Base-by-base conservation (phyloP, 2,888 invertebrate genomes). In the Luffia ferchaultella region DNA sequence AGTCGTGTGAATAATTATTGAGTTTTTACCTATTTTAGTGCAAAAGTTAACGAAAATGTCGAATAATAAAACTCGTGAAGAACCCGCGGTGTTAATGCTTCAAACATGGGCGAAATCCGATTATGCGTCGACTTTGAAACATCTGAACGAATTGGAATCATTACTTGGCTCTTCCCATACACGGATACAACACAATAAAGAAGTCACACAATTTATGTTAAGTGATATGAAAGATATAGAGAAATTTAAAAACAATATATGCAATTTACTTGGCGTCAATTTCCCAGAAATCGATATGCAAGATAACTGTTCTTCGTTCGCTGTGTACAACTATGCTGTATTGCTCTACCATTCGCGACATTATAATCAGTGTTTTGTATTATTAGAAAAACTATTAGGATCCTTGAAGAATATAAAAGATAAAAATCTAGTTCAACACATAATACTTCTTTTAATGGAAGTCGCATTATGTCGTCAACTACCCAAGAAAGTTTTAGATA, bases 181-280 rank as follows among this genome's bases (percentile, higher is more conserved):
- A 54, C 90, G 93, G 65, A 88, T 94, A 1, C 84, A 88, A 45
- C 95, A 95, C 63, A 97, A 97, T 67, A 92, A 91, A 73, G 90
- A 92, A 19, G 89, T 97, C 0, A 90, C 89, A 0, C 93, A 95
- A 64, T 95, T 92, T 71, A 93, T 90, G 69, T 88, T 88, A 55
- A 87, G 86, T 51, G 90, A 90, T 46, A 86, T 91, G 62, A 91
- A 88, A 58, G 90, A 92, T 61, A 88, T 91, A 15, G 91, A 92
- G 50, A 85, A 87, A 49, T 90, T 95, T 61, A 87, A 90, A 54
- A 90, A 89, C 61, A 86, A 86, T 49, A 75, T 95, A 18, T 85
- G 86, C 30, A 82, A 87, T 18, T 77, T 91, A 45, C 87, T 87
- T 49, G 86, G 86, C 1, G 82, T 88, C 18, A 65, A 62, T 43